Evolutionary conservation across 2,888 invertebrate species (phyloP), one percentile per base, ranked within the genome.

Genomic region (Sarcophaga subvicina): DNA sequence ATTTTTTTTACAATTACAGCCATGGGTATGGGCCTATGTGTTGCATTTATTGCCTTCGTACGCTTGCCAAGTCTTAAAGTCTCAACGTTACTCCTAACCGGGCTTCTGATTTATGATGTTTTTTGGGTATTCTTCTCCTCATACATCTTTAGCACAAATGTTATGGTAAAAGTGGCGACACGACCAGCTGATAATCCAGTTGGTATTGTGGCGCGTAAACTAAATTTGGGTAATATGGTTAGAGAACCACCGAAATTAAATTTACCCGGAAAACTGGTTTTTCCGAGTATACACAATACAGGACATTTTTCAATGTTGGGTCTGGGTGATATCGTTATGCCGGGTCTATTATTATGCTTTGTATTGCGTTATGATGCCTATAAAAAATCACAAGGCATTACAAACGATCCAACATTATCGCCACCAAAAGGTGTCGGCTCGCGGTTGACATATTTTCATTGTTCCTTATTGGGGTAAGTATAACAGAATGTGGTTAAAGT

Each of bases 61-160:
- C 96, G 99, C 73, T 95, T 99, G 92, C 99, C 99, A 79, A 98
- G 98, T 93, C 95, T 99, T 90, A 99, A 99, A 94, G 98, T 98
- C 89, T 99, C 99, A 78, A 99, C 99, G 25, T 94, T 99, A 87
- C 95, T 99, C 89, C 95, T 99, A 90, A 98, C 98, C 70, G 99
- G 99, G 49, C 95, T 99, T 89, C 95, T 99, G 86, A 96, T 98
- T 83, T 99, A 99, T 93, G 99, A 99, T 94, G 99, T 99, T 63
- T 99, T 99, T 94, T 99, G 99, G 99, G 99, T 99, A 76, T 99
- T 99, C 94, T 99, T 99, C 94, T 99, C 99, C 3, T 98, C 98
- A 0, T 99, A 99, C 93, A 98, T 99, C 93, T 99, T 99, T 95
- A 99, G 98, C 94, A 98, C 99, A 91, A 99, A 99, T 93, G 99